Conservation (phyloP, 2,888 invertebrate genomes). For the Idaea straminata region DNA sequence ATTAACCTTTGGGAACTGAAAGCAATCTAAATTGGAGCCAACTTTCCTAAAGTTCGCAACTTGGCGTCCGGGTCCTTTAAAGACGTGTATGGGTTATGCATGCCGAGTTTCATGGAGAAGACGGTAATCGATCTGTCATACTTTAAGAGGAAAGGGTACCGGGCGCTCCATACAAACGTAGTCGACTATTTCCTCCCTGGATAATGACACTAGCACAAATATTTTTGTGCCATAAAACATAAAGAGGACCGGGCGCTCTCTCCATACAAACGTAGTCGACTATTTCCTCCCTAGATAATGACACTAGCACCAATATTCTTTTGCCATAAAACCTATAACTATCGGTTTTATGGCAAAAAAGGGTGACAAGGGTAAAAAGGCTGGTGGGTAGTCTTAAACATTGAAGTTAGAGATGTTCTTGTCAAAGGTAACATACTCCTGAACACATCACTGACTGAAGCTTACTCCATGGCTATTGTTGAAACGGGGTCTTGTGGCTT, state of each 20-base stretch:
- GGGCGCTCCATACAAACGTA: too few relatives aligned
- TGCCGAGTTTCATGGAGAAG: not conserved
- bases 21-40: not conserved
- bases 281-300: too few relatives aligned
- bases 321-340: too few relatives aligned
- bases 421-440: slow-evolving; percentile 97
- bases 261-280: too few relatives aligned
- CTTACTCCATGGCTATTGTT: slow-evolving; percentile 99
- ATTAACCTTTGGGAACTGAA: not conserved
- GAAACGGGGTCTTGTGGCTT: slow-evolving; percentile 99
- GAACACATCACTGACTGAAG: slow-evolving; percentile 99
- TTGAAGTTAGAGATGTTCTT: slow-evolving; percentile 89
- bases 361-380: too few relatives aligned
- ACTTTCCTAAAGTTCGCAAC: not conserved
- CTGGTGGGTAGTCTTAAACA: slow-evolving; percentile 95
- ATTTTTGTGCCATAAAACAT: too few relatives aligned
- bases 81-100: not conserved
- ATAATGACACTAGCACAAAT: too few relatives aligned
- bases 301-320: too few relatives aligned
- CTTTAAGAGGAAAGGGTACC: not conserved
- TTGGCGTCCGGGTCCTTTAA: not conserved
- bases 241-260: too few relatives aligned
- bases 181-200: too few relatives aligned
- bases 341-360: too few relatives aligned
- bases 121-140: not conserved